phyloP scores from a whole-genome alignment of 2,888 invertebrate species.

The Leucophora obtusa region DNA sequence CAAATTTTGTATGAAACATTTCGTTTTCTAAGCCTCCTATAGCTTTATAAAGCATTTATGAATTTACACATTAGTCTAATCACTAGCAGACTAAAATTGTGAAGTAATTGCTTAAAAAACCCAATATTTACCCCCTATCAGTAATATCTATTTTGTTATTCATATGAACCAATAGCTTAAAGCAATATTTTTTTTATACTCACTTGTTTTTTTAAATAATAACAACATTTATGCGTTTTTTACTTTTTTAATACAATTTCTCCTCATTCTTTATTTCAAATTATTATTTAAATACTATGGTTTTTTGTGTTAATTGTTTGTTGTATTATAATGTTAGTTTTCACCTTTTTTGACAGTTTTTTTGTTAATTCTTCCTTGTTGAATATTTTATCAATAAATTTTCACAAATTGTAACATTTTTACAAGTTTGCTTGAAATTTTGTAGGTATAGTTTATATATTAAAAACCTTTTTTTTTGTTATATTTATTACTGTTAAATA shows the following conservation, averaged over 20 bases:
- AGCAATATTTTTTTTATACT: conserved; percentile 20
- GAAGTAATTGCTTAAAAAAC: too few species aligned
- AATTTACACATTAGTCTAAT: too few species aligned
- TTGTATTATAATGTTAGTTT: conserved; percentile 38
- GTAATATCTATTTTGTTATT: too few species aligned
- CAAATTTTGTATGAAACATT: too few species aligned
- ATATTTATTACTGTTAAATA: conserved; percentile 39
- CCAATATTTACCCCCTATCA: too few species aligned
- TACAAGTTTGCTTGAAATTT: conserved; percentile 44
- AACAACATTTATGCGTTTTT: conserved; percentile 31
- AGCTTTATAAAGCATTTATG: too few species aligned
- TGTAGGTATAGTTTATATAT: conserved; percentile 41
- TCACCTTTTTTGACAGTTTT: conserved; percentile 10
- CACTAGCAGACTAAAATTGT: too few species aligned
- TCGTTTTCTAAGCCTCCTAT: too few species aligned
- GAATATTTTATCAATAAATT: conserved; percentile 49
- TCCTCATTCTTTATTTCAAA: conserved; percentile 62
- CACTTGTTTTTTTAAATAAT: conserved; percentile 34
- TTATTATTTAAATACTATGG: conserved; percentile 63
- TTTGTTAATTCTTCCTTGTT: conserved; percentile 30
- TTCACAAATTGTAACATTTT: conserved; percentile 58
- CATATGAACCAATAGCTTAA: too few species aligned
- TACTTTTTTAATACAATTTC: conserved; percentile 63
- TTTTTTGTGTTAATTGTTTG: conserved; percentile 65
- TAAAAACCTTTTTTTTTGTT: conserved; percentile 50